These are phyloP conservation scores for Periplaneta americana DNA, from an alignment of 1,140 invertebrate genomes.

Conservation along the genomic window DNA sequence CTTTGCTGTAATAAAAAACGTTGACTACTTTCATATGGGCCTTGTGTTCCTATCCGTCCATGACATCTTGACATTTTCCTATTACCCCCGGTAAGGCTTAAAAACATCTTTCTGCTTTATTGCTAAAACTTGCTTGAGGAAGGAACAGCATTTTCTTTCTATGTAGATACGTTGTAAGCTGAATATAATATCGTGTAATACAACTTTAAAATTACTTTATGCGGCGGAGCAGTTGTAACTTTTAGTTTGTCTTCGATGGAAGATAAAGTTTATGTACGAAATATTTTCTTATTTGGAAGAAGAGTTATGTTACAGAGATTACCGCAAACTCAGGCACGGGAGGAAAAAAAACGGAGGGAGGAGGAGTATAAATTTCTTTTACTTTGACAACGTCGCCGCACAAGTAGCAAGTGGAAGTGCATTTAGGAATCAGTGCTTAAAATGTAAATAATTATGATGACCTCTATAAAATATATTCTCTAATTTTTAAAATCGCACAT, in stretches of 20 bases:
- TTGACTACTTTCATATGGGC: background rate
- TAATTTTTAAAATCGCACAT: too few species aligned
- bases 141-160: background rate
- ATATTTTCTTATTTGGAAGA: background rate
- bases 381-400: too few species aligned
- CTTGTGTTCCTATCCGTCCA: background rate
- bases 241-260: background rate
- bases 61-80: background rate
- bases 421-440: too few species aligned
- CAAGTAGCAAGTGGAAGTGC: too few species aligned
- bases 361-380: too few species aligned
- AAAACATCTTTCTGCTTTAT: background rate
- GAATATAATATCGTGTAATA: background rate
- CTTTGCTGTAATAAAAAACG: background rate
- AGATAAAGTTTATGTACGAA: background rate
- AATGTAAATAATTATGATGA: too few species aligned
- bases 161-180: background rate
- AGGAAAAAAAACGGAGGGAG: too few species aligned
- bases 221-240: background rate
- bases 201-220: background rate
- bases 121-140: background rate
- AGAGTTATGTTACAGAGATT: too few species aligned
- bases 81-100: background rate
- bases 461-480: too few species aligned
- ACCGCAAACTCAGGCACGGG: too few species aligned